Base-by-base conservation (phyloP, 2,888 invertebrate genomes). In the Rhagonycha fulva region DNA sequence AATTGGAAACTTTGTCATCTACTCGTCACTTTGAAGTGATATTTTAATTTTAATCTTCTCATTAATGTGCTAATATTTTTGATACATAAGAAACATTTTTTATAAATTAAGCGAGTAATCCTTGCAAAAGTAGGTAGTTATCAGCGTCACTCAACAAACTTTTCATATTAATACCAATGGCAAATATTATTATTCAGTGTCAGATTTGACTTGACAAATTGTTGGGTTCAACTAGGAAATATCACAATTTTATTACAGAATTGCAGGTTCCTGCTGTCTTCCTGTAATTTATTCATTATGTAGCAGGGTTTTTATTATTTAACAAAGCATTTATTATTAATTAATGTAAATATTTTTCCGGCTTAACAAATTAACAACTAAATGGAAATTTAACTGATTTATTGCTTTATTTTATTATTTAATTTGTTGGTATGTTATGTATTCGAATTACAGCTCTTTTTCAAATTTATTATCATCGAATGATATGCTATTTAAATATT, bases 101-200 rank as follows among this genome's bases (percentile, higher is more conserved):
- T 76, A 76, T 76, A 24, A 70, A 70, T 76, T 76, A 76, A 76
- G 70, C 70, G 63, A 76, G 72, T 76, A 73, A 76, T 76, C 73
- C 73, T 67, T 62, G 14, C 26, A 70, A 71, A 74, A 74, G 76
- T 73, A 30, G 68, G 70, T 73, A 76, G 76, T 76, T 76, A 76
- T 76, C 76, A 62, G 73, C 73, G 67, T 73, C 72, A 61, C 60
- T 73, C 71, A 28, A 69, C 75, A 75, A 76, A 76, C 76, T 76
- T 76, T 76, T 76, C 76, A 72, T 73, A 76, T 76, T 76, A 76
- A 76, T 73, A 74, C 76, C 60, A 73, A 76, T 73, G 70, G 73
- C 74, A 76, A 76, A 76, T 76, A 76, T 61, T 74, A 73, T 76
- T 74, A 73, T 66, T 76, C 76, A 76, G 68, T 76, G 76, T 74